Percentiles rank a stretch among this genome's conserved stretches.
Evolutionary conservation across 2,113 vertebrate genomes (phyloP).

Genomic region (Coracopsis vasa): DNA sequence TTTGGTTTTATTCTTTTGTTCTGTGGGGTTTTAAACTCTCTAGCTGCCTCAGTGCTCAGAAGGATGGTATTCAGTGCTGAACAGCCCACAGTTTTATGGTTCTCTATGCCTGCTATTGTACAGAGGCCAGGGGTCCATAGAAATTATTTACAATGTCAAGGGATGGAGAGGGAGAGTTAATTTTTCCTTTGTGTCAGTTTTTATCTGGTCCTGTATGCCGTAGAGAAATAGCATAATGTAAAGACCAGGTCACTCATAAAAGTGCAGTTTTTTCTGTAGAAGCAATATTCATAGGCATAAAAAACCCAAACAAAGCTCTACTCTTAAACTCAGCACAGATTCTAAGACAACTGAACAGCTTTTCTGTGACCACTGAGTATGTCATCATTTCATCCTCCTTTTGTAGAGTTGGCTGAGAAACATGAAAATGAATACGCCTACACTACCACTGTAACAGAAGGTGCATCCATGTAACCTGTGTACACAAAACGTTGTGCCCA

Average conservation of each 20-base stretch:
- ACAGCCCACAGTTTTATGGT: neutral
- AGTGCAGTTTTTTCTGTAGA: accelerated
- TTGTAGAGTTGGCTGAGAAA: neutral
- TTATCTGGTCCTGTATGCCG: neutral
- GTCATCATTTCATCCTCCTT: neutral
- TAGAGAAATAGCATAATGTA: neutral
- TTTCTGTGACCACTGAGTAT: neutral
- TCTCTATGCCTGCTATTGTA: neutral
- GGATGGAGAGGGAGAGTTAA: neutral
- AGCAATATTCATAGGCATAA: neutral
- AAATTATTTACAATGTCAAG: neutral
- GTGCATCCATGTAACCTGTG: neutral
- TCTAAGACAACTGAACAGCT: neutral
- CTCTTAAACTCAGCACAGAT: neutral
- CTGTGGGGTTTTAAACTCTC: neutral
- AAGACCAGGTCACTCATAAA: neutral
- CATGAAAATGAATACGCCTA: neutral
- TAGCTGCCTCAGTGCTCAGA: neutral
- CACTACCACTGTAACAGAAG: neutral
- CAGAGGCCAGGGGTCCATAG: neutral
- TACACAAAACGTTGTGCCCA: neutral
- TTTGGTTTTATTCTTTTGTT: neutral
- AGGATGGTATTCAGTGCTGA: neutral
- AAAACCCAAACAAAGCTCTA: neutral
- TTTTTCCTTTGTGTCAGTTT: neutral